Percentiles rank a stretch among this genome's conserved stretches.
Evolutionary conservation across 2,113 vertebrate genomes (phyloP).

Genomic region (Microcebus murinus): DNA sequence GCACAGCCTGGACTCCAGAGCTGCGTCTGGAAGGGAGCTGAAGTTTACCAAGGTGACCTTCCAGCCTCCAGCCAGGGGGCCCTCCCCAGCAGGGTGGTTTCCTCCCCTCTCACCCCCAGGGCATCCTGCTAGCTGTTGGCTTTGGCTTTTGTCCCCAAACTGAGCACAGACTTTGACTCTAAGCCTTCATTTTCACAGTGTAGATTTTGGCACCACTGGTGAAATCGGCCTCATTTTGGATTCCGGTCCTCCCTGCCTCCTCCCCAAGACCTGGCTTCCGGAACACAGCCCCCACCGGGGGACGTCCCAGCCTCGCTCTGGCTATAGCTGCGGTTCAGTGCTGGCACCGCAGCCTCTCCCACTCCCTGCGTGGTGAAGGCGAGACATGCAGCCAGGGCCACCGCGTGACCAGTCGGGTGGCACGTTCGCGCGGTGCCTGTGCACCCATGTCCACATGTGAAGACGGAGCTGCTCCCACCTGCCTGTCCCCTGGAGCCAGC

Average conservation of each 20-base stretch:
- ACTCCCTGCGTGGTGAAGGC: background rate
- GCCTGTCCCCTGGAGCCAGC: background rate
- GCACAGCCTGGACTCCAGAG: background rate
- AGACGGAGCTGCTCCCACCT: background rate
- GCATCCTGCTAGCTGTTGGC: background rate
- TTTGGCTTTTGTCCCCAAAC: background rate
- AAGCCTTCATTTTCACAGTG: background rate
- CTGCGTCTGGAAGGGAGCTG: background rate
- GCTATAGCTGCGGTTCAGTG: background rate
- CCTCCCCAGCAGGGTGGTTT: background rate
- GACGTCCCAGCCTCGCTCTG: background rate
- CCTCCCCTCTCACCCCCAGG: too few species aligned
- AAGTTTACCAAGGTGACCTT: background rate
- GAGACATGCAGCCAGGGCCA: background rate
- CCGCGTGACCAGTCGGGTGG: background rate
- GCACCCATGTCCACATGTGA: accelerated
- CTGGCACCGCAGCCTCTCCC: background rate
- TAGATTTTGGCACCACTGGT: background rate
- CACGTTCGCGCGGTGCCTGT: accelerated
- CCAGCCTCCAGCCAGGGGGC: background rate
- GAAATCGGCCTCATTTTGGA: background rate
- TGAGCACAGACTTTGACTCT: background rate
- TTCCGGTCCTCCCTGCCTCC: background rate
- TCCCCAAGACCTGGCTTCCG: background rate
- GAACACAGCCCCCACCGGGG: background rate